phyloP scores from a whole-genome alignment of 2,797 vertebrate genomes.

The Sphaeramia orbicularis region DNA sequence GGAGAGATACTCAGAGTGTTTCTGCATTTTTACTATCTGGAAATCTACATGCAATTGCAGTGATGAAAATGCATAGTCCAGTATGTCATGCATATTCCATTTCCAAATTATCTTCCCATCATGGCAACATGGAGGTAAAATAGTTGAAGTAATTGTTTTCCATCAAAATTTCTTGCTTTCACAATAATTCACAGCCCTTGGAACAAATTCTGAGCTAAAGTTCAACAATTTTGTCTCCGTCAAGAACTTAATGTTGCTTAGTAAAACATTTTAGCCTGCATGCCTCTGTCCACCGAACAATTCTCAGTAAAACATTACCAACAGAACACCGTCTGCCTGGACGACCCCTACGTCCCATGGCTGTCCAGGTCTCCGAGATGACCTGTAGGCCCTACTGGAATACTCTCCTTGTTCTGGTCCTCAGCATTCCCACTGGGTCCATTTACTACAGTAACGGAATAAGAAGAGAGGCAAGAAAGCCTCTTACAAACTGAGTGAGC shows the following conservation, averaged over 20 bases:
- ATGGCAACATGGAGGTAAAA: background rate
- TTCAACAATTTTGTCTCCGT: background rate
- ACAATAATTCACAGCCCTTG: background rate
- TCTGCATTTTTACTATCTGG: constrained; percentile 19
- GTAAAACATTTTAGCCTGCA: background rate
- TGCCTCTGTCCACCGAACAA: constrained; percentile 13
- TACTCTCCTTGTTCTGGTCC: constrained; percentile 40
- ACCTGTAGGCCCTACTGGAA: constrained; percentile 42
- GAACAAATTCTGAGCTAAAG: constrained; percentile 27
- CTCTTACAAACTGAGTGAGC: constrained; percentile 72
- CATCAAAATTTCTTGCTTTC: constrained; percentile 22
- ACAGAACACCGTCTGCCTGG: constrained; percentile 67
- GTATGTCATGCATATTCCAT: constrained; percentile 13
- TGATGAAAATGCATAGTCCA: constrained; percentile 15
- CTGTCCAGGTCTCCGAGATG: constrained; percentile 45
- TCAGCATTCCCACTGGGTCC: constrained; percentile 37
- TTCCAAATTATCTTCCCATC: background rate
- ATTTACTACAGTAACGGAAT: constrained; percentile 56
- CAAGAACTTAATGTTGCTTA: background rate
- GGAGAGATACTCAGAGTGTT: constrained; percentile 16
- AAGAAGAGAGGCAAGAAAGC: constrained; percentile 72
- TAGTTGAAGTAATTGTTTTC: background rate
- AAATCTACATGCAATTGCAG: constrained; percentile 32
- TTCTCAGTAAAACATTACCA: constrained; percentile 73
- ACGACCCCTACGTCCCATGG: constrained; percentile 69